These are phyloP conservation scores for Empidonax traillii DNA, from an alignment of 2,113 vertebrate genomes.

Conservation along the genomic window DNA sequence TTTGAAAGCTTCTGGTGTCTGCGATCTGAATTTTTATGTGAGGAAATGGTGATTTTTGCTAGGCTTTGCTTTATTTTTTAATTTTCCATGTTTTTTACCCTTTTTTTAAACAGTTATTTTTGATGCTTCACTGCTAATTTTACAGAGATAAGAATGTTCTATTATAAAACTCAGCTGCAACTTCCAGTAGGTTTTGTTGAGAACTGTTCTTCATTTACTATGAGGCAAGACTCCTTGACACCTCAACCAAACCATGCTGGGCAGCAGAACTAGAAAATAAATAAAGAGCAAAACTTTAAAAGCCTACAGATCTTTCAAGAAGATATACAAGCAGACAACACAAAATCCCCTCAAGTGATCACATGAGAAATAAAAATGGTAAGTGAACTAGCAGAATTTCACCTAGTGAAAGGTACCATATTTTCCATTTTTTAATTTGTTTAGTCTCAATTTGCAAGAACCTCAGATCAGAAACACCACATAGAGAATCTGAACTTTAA, in stretches of 20 bases:
- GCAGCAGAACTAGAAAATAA: not conserved
- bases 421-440: not conserved
- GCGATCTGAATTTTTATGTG: slow-evolving; percentile 16
- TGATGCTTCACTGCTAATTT: slow-evolving; percentile 15
- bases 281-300: not conserved
- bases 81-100: not conserved
- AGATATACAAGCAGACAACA: not conserved
- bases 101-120: not conserved
- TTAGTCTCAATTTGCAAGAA: not conserved
- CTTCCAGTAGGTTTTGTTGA: not conserved
- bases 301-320: not conserved
- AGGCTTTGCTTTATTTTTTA: not conserved
- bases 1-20: slow-evolving; percentile 40
- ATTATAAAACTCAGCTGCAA: not conserved
- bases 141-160: not conserved
- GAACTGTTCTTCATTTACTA: not conserved
- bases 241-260: not conserved
- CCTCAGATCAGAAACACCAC: not conserved
- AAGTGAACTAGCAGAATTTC: not conserved
- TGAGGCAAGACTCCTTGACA: not conserved
- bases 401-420: not conserved
- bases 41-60: not conserved
- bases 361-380: not conserved
- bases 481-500: not conserved
- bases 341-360: not conserved